Base-by-base conservation (phyloP, 2,888 invertebrate genomes). In the Caenorhabditis sp. region DNA sequence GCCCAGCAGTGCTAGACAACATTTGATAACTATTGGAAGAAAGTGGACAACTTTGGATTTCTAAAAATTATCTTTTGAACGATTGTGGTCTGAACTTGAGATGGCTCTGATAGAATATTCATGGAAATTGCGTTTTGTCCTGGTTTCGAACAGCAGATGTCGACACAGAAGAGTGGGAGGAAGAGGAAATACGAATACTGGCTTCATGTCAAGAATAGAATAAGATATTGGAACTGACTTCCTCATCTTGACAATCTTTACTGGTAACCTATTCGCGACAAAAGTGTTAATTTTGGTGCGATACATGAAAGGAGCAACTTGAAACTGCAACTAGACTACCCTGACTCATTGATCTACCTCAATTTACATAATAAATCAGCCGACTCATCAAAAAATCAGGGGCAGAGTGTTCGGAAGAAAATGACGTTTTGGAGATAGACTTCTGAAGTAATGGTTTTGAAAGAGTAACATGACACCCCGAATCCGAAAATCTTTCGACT, bases 381-480 rank as follows among this genome's bases (percentile, higher is more conserved):
- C 12, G 12, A 2, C 38, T 38, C 38, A 38, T 8, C n/a, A 58
- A 58, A 28, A 44, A 44, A 19, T 41, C 16, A 19, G 19, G 31
- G 24, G 19, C 44, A 31, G 28, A 12, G 2, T 26, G 28, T 44
- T 44, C 47, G 51, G 31, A 8, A 26, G 41, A 31, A 72, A 35
- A 76, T 76, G 76, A 76, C 76, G 59, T 76, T 58, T 68, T 10
- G 12, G 35, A 49, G 28, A n/a, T 49, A 4, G 47, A 24, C 47
- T 68, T 59, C 66, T 49, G 56, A 68, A 76, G 74, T 64, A 64
- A 64, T 51, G 64, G 54, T 22, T 31, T 24, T n/a, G n/a, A 49
- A 26, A 38, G 49, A n/a, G 77, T 63, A 77, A 77, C 70, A 77
- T 70, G 77, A 77, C 70, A 77, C 77, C n/a, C 54, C 69, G 10